These are phyloP conservation scores for Troilus luridus DNA, from an alignment of 2,888 invertebrate genomes.

Conservation along the genomic window DNA sequence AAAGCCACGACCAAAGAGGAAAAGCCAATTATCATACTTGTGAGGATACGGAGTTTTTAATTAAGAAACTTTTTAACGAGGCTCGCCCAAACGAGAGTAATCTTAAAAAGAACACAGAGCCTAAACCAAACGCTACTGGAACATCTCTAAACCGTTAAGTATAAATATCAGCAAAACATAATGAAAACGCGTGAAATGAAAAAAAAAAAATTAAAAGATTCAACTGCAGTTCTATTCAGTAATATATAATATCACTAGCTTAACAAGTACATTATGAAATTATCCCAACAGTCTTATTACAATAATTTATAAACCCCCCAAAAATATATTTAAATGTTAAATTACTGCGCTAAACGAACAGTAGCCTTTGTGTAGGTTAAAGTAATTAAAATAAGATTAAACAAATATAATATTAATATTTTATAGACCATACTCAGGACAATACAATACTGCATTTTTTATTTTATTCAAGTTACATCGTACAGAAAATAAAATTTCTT, in stretches of 20 bases:
- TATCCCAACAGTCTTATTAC: not conserved
- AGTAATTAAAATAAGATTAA: no score
- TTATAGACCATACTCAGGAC: no score
- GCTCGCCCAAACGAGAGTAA: not conserved
- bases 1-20: slow-evolving; percentile 20
- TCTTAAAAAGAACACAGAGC: slow-evolving; percentile 4
- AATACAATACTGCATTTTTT: no score
- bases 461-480: no score
- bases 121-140: slow-evolving; percentile 6
- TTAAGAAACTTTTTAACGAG: slow-evolving; percentile 40
- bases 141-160: slow-evolving; percentile 11
- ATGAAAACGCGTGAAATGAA: not conserved
- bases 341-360: no score
- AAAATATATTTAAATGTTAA: no score
- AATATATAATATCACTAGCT: not conserved
- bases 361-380: no score
- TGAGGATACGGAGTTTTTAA: slow-evolving; percentile 29
- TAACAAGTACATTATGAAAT: not conserved
- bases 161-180: not conserved
- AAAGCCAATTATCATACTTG: slow-evolving; percentile 31
- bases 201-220: not conserved
- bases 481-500: no score
- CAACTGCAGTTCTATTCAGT: not conserved
- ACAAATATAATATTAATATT: no score
- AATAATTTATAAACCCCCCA: no score